Evolutionary conservation across 2,797 vertebrate genomes (phyloP), one percentile per base, ranked within the genome.

Genomic region (Nyctalus aviator): DNA sequence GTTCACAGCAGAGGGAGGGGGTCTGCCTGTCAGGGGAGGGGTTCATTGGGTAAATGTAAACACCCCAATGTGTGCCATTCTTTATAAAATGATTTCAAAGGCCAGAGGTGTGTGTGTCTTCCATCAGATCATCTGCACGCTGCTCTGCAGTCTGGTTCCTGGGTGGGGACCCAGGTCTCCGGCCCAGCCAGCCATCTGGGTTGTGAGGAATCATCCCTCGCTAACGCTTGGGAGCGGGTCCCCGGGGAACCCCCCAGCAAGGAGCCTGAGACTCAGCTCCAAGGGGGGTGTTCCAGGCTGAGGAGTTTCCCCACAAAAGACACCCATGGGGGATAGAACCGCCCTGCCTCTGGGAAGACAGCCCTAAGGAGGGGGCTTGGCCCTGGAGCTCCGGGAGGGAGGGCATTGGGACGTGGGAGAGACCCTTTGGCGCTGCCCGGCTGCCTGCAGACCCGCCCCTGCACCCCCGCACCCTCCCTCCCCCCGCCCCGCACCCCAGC

Each of bases 51-150:
- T 88, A 89, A 76, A 95, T 50, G 46, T 77, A 91, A 96, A 75
- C 32, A 75, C 37, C 77, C 76, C 75, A 90, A 83, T 44, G 46
- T 84, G 59, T 90, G 62, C 78, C 76, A 32, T 90, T 97, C 89
- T 94, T 94, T 96, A 90, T 94, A 90, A 97, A 97, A 91, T 32
- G 4, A 95, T 90, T 88, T 88, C 64, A 66, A 94, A 96, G 66
- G 78, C 69, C 35, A 93, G 59, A 73, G 27, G 84, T 44, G 35
- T 84, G 21, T 30, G n/a, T 48, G 84, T 44, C 88, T 82, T 92
- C 27, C 94, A 72, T 53, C 69, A 15, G 53, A 50, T 83, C 20
- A 81, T 41, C 35, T 27, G 8, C n/a, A 25, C 3, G 12, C 46
- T 64, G 59, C 57, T 69, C 71, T 62, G 77, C 44, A 25, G 48